Evolutionary conservation across 2,113 vertebrate genomes (phyloP).

Genomic region (Glaucomys volans): DNA sequence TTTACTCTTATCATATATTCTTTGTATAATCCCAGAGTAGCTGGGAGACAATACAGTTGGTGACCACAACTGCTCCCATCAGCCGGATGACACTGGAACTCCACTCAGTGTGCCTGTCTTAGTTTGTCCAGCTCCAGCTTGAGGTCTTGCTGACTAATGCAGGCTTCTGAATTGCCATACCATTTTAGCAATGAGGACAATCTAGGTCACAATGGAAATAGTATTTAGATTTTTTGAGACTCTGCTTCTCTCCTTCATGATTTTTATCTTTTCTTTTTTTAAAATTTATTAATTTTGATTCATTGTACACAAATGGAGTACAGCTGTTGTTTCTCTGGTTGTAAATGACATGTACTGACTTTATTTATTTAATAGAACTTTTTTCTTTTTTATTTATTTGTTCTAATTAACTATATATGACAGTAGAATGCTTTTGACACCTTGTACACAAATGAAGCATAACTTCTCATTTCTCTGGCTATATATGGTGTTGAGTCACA

Average conservation of each 20-base stretch:
- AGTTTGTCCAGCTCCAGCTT: accelerated
- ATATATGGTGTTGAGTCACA: too few relatives aligned
- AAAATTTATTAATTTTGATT: too few relatives aligned
- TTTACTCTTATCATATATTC: background rate
- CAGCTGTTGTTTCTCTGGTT: too few relatives aligned
- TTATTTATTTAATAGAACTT: background rate
- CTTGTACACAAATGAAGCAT: too few relatives aligned
- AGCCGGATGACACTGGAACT: background rate
- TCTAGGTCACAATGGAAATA: background rate
- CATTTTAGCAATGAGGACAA: background rate
- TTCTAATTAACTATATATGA: too few relatives aligned
- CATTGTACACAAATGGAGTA: too few relatives aligned
- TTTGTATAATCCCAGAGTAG: background rate
- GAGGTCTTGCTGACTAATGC: accelerated
- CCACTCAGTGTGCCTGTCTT: background rate
- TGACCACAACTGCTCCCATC: accelerated
- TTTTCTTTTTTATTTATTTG: background rate
- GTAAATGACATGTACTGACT: background rate
- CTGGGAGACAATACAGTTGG: background rate
- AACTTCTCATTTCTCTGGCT: too few relatives aligned
- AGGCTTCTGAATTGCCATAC: background rate
- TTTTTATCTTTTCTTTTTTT: too few relatives aligned
- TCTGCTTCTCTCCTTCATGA: background rate
- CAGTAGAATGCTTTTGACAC: too few relatives aligned
- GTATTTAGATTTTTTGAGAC: background rate